Evolutionary conservation across 2,797 vertebrate species (phyloP), one percentile per base, ranked within the genome.

Genomic region (Spea hammondii): DNA sequence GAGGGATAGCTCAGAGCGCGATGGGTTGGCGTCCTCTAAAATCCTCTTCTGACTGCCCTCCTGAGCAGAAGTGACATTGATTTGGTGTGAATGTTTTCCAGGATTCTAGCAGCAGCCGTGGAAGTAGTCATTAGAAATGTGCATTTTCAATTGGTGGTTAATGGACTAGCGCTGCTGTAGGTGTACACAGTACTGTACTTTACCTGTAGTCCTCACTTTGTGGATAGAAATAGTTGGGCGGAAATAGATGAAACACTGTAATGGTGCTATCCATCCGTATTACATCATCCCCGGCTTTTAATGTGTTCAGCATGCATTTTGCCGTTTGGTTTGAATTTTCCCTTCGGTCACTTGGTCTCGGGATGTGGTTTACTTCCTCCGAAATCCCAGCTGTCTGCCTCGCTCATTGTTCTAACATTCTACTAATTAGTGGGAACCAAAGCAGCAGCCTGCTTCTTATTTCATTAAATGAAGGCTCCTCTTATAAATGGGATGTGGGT

Each of bases 51-150:
- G 73, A 72, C 73, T 72, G 66, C 62, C 69, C 74, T 81, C 47
- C 59, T 67, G 74, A 72, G 68, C 62, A 80, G n/a, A 67, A 72
- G 74, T 81, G 79, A 81, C 79, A 81, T 53, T 76, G 74, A 81
- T 81, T 74, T 53, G 74, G 12, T 45, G 11, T 72, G 79, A 81
- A 12, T 45, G 47, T 13, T 81, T 68, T 67, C 32, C 68, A 60
- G 65, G 57, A 54, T 14, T 11, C 2, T 4, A 62, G 48, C 46
- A 47, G 13, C 11, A 50, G 70, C 48, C 45, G 66, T 55, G 72
- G 78, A 75, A 80, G 66, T 17, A 80, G 66, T 17, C 65, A 54
- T 51, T 53, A 53, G 45, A 66, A 78, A 44, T 55, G 59, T 32
- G 50, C 44, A 50, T 60, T 8, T 11, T 14, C 50, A 71, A 51